phyloP scores from a whole-genome alignment of 2,797 vertebrate genomes.

The Linurgus olivaceus region DNA sequence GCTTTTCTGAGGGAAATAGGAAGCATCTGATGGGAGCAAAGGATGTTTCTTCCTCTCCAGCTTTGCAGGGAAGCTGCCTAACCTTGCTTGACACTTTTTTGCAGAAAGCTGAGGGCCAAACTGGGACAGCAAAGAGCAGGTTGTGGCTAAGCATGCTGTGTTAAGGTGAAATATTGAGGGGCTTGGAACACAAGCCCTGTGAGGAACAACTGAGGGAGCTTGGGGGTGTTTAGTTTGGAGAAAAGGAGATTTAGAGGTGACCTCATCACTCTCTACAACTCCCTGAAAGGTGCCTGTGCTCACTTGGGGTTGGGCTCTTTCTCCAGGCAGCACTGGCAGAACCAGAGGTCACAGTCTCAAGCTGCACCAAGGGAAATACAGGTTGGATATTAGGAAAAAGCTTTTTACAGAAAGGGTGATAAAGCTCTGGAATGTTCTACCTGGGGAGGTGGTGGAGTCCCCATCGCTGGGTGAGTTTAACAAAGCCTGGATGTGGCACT shows the following conservation, averaged over 20 bases:
- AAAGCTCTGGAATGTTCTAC: background rate
- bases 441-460: background rate
- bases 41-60: background rate
- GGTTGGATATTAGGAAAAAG: background rate
- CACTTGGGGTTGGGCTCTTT: background rate
- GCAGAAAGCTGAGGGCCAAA: background rate
- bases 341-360: rapidly evolving
- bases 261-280: rapidly evolving
- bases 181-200: background rate
- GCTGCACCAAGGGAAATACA: background rate
- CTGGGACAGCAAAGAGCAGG: background rate
- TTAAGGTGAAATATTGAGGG: background rate
- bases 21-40: background rate
- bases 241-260: background rate
- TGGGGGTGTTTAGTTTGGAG: background rate
- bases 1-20: background rate
- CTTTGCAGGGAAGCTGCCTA: background rate
- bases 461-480: background rate
- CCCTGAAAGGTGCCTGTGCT: background rate
- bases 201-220: background rate
- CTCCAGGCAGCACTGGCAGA: background rate
- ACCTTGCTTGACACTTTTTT: background rate
- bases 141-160: background rate
- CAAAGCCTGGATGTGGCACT: background rate
- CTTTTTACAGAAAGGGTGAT: background rate